Conservation (phyloP, 2,113 vertebrate genomes). For the Gymnarchus niloticus region DNA sequence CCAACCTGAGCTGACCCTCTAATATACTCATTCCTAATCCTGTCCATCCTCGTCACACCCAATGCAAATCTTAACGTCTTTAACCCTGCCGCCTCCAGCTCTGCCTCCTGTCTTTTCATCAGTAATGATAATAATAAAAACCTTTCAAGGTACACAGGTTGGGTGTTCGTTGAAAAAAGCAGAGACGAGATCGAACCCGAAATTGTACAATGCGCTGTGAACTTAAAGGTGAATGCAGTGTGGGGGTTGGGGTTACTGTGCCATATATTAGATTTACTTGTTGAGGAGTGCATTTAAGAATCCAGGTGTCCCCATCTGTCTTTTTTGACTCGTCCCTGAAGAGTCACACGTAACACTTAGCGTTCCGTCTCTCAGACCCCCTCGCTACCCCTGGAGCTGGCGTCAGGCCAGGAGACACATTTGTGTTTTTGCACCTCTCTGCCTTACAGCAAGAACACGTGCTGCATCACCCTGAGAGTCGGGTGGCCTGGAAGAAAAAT, state of each 20-base stretch:
- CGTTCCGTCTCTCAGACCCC: conserved; percentile 1
- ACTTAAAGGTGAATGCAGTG: neutral
- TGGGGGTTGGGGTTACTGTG: neutral
- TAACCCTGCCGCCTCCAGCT: no score
- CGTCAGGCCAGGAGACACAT: conserved; percentile 16
- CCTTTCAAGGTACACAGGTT: no score
- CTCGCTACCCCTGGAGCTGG: neutral
- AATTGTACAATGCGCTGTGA: neutral
- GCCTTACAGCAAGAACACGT: neutral
- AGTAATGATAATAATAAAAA: no score
- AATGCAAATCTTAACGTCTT: no score
- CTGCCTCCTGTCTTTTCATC: no score
- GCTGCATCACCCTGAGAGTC: neutral
- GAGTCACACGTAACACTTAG: neutral
- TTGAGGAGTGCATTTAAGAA: conserved; percentile 2
- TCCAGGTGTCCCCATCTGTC: conserved; percentile 19
- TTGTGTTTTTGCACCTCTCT: conserved; percentile 25
- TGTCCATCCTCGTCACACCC: no score
- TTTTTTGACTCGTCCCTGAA: neutral
- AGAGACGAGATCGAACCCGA: neutral
- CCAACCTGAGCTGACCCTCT: no score
- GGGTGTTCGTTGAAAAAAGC: no score
- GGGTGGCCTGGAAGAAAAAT: neutral
- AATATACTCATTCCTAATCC: no score
- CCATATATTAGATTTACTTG: conserved; percentile 13